These are phyloP conservation scores for Channa maculata DNA, from an alignment of 2,113 vertebrate genomes.

Conservation along the genomic window DNA sequence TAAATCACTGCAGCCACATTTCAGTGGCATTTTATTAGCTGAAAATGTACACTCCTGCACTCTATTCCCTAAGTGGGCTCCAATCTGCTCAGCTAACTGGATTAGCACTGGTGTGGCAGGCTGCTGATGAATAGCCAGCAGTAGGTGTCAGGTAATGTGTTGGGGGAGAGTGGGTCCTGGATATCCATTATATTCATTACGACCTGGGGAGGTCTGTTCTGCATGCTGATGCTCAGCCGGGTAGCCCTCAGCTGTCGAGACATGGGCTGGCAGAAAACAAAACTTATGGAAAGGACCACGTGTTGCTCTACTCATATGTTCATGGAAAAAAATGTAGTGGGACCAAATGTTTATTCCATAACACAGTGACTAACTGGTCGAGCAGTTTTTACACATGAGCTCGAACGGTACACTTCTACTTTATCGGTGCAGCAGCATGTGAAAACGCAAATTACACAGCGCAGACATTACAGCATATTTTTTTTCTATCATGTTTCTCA, in stretches of 20 bases:
- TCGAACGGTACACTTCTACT: too few relatives aligned
- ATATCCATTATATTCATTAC: slow-evolving; percentile 60
- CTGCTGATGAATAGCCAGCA: slow-evolving; percentile 66
- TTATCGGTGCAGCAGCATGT: too few relatives aligned
- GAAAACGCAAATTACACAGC: too few relatives aligned
- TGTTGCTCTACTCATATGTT: neutral
- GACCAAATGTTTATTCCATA: neutral
- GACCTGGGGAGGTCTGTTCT: slow-evolving; percentile 51
- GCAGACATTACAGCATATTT: too few relatives aligned
- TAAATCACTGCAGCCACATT: neutral
- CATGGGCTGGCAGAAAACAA: slow-evolving; percentile 1
- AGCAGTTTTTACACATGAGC: too few relatives aligned
- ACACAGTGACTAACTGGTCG: neutral
- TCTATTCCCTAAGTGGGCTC: slow-evolving; percentile 37
- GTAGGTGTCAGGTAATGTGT: slow-evolving; percentile 56
- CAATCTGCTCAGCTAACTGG: slow-evolving; percentile 35
- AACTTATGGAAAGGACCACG: neutral
- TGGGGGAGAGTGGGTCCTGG: slow-evolving; percentile 28
- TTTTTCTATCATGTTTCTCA: too few relatives aligned
- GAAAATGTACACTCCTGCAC: slow-evolving; percentile 24
- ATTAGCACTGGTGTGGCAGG: slow-evolving; percentile 27
- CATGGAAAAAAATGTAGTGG: neutral
- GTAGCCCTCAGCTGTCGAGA: slow-evolving; percentile 13
- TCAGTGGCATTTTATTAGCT: slow-evolving; percentile 34
- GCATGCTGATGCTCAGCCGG: slow-evolving; percentile 22